Evolutionary conservation across 2,797 vertebrate genomes (phyloP), one percentile per base, ranked within the genome.

Genomic region (Alosa sapidissima): DNA sequence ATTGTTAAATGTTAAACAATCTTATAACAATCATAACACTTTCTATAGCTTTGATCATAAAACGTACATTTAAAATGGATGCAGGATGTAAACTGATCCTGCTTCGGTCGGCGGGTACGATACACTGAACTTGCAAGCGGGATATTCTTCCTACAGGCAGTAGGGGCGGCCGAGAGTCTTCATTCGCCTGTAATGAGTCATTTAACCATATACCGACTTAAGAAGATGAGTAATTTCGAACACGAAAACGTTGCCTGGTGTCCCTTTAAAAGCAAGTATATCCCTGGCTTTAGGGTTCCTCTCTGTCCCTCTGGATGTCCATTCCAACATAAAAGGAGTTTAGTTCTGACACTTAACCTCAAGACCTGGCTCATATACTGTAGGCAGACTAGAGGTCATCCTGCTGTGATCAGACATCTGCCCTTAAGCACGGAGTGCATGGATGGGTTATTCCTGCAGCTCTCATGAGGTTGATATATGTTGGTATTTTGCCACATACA

Each of bases 391-490:
- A 81, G 45, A 75, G 47, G 28, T 78, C 55, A 54, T 16, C 58
- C 36, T 78, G 72, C 8, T 78, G 36, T 47, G 41, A 41, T 78
- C 72, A 33, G 19, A 84, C 86, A 87, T 81, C 81, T 83, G 81
- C 81, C 52, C 68, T 78, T 54, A 21, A 65, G 48, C 3, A 5
- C 3, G 45, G 28, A 45, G 3, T 52, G 19, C 68, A 75, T 75
- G 54, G 54, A 21, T 55, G 65, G 28, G 65, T 72, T 55, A 82
- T 55, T 19, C 52, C 68, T 51, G 24, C 28, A 2, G 11, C 28
- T n/a, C 47, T 78, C 6, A 1, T 21, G 16, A 78, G 72, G 41
- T 47, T 78, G 41, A 78, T 72, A 41, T 72, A 16, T 78, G 72
- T 47, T 47, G 5, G 11, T n/a, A 58, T 5, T 3, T n/a, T 19